These are phyloP conservation scores for Anagyrus pseudococci DNA, from an alignment of 2,888 invertebrate species.

Conservation along the genomic window DNA sequence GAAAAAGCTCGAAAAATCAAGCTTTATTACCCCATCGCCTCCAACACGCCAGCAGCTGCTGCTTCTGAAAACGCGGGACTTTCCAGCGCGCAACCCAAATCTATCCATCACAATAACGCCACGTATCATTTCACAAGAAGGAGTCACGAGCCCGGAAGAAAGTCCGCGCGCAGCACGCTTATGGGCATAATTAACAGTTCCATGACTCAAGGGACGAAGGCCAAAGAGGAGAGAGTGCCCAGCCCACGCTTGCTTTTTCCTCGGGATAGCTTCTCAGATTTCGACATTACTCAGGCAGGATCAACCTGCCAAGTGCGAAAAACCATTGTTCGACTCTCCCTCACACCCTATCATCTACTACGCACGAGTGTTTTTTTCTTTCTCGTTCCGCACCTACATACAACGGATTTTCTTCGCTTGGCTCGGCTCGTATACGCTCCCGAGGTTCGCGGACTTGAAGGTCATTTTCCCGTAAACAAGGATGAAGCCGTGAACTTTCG, in stretches of 20 bases:
- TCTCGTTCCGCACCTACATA: no score
- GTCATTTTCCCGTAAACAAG: not conserved
- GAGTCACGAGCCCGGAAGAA: not conserved
- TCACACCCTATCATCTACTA: no score
- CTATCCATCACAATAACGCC: constrained; percentile 22
- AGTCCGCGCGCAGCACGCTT: not conserved
- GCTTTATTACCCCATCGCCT: not conserved
- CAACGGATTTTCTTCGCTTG: no score
- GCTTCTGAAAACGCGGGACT: not conserved
- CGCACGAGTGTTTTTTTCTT: no score
- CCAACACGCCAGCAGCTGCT: not conserved
- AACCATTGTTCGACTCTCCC: not conserved
- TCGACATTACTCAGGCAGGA: constrained; percentile 62
- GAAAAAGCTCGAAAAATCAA: no score
- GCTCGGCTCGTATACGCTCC: no score
- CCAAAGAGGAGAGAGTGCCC: no score
- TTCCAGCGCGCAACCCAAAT: not conserved
- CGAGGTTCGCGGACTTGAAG: not conserved
- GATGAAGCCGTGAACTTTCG: no score
- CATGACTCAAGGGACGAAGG: not conserved
- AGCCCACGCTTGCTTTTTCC: no score
- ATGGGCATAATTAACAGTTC: constrained; percentile 2
- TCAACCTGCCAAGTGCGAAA: constrained; percentile 55
- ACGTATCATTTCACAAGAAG: constrained; percentile 9
- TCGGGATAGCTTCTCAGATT: constrained; percentile 61